Evolutionary conservation across 37 sponge, comb jelly and placozoan species (phyloP).

Genomic region (Axinella damicornis): DNA sequence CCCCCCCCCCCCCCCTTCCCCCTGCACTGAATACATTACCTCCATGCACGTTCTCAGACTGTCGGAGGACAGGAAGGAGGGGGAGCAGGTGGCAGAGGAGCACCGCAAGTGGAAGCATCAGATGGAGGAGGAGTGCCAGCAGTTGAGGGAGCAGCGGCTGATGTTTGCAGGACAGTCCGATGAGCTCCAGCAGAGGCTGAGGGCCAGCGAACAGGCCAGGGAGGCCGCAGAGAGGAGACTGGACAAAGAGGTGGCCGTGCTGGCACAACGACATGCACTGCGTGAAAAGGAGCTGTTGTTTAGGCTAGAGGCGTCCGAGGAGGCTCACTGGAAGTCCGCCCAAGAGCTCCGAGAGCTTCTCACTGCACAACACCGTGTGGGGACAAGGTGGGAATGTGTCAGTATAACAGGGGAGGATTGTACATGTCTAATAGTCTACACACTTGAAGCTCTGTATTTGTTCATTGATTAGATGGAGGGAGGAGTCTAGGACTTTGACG

Average conservation of each 20-base stretch:
- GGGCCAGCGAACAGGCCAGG: conserved; percentile 32
- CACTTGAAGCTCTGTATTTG: no score
- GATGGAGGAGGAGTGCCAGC: conserved; percentile 59
- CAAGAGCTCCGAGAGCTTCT: conserved; percentile 65
- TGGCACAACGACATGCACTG: conserved; percentile 36
- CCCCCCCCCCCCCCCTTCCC: background rate
- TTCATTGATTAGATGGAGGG: conserved; percentile 76
- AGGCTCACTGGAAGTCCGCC: conserved; percentile 47
- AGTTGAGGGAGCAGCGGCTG: conserved; percentile 65
- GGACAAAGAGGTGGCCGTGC: conserved; percentile 38
- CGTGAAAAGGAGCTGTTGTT: conserved; percentile 54
- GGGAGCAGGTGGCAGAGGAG: conserved; percentile 47
- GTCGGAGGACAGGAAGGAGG: conserved; percentile 66
- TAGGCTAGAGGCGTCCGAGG: conserved; percentile 44
- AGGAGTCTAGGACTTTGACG: conserved; percentile 70
- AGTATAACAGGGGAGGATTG: no score
- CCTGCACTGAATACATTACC: no score
- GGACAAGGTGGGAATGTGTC: conserved; percentile 63
- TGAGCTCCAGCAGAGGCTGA: conserved; percentile 33
- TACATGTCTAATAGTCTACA: no score
- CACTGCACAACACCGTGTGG: conserved; percentile 51
- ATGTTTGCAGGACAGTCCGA: conserved; percentile 22
- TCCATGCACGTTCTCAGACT: conserved; percentile 56
- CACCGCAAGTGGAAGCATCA: conserved; percentile 34
- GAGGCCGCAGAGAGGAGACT: conserved; percentile 49